Conservation (phyloP, 1,140 invertebrate species). For the Luehdorfia chinensis region DNA sequence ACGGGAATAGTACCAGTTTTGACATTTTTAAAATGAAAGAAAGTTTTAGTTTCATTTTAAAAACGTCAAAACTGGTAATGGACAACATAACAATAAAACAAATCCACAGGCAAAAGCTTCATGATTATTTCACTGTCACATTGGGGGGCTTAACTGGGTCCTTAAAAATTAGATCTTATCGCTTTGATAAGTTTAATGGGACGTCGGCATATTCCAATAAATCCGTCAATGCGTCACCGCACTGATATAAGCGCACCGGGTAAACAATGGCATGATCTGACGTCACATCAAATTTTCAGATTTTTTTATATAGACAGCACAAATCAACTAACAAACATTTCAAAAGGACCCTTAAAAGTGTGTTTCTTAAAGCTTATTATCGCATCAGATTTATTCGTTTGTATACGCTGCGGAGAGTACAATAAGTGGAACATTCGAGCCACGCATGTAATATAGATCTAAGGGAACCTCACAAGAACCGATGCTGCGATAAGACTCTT, state of each 20-base stretch:
- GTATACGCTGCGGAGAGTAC: no score
- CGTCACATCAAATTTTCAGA: constrained; percentile 32
- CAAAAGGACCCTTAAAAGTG: background rate
- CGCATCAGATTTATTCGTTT: background rate
- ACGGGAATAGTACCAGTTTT: no score
- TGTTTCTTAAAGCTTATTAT: background rate
- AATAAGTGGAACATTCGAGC: constrained; percentile 5
- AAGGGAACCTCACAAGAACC: constrained; percentile 55
- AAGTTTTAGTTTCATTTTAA: no score
- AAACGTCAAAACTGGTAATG: no score
- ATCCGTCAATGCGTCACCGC: constrained; percentile 56
- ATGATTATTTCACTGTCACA: background rate
- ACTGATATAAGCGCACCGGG: constrained; percentile 36
- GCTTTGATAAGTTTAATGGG: constrained; percentile 7
- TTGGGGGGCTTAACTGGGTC: background rate
- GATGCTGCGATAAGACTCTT: constrained; percentile 62
- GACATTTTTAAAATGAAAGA: no score
- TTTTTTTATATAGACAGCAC: constrained; percentile 4
- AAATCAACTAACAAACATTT: background rate
- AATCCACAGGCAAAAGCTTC: no score
- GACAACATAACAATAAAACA: no score
- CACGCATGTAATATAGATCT: constrained; percentile 73
- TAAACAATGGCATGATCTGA: constrained; percentile 63
- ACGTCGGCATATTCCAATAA: constrained; percentile 45
- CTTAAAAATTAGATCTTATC: background rate